A percentile compares a stretch with the other conserved stretches of the same genome.
Conservation (phyloP, 2,113 vertebrate genomes). For the Redunca redunca region DNA sequence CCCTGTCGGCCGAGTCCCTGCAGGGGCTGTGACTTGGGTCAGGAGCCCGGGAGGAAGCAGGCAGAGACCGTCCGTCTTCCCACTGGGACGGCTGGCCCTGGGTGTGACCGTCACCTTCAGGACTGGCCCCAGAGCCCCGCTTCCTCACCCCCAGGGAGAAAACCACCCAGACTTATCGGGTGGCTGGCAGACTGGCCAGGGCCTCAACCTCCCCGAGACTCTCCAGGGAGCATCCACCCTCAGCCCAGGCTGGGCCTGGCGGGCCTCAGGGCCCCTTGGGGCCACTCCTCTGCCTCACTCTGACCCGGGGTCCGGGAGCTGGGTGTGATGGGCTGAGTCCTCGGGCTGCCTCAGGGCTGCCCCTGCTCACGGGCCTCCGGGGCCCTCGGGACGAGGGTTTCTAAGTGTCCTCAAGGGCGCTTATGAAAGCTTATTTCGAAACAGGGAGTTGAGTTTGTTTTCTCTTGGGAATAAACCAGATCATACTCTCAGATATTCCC, state of each 20-base stretch:
- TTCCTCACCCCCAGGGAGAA: not conserved
- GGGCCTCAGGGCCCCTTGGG: not conserved
- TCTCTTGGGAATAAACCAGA: not conserved
- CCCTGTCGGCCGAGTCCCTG: accelerated
- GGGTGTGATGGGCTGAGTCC: not conserved
- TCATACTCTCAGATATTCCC: not conserved
- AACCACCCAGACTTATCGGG: accelerated
- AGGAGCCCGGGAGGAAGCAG: not conserved
- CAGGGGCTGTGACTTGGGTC: accelerated
- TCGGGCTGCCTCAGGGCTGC: not conserved
- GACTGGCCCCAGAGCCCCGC: accelerated
- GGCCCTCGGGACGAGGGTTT: not conserved
- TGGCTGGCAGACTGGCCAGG: too few species aligned
- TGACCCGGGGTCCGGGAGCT: accelerated
- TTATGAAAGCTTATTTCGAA: not conserved
- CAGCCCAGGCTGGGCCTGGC: accelerated
- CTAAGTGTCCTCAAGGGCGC: not conserved
- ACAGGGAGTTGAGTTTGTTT: not conserved
- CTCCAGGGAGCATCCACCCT: not conserved
- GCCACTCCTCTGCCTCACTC: accelerated
- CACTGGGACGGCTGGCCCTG: not conserved
- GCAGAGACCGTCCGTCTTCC: too few species aligned
- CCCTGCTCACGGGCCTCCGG: not conserved
- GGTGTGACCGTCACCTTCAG: not conserved
- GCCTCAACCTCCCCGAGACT: accelerated